These are phyloP conservation scores for Crambe crambe DNA, from an alignment of 37 sponge, comb jelly and placozoan species.

Conservation along the genomic window DNA sequence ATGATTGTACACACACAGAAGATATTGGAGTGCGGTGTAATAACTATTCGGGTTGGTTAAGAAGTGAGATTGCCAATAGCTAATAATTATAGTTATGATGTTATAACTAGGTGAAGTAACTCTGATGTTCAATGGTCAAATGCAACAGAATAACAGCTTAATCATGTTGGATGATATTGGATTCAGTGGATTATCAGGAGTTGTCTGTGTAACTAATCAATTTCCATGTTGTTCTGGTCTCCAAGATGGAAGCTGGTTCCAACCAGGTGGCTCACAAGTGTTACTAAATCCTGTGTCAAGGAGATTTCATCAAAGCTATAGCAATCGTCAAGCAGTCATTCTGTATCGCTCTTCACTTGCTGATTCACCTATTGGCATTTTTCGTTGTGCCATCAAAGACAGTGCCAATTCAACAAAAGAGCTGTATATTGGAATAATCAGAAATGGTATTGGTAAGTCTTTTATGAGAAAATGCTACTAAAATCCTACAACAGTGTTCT, in stretches of 20 bases:
- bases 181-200: too few species aligned
- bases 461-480: too few species aligned
- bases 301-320: background rate
- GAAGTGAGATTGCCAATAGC: too few species aligned
- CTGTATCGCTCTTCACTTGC: too few species aligned
- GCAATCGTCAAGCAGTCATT: background rate
- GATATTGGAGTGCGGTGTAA: too few species aligned
- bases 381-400: constrained; percentile 7
- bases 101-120: too few species aligned
- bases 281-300: background rate
- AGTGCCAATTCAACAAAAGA: background rate
- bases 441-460: too few species aligned
- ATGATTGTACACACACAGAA: too few species aligned
- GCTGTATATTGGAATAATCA: constrained; percentile 18
- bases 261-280: background rate
- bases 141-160: background rate
- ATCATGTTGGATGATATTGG: background rate
- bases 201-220: background rate
- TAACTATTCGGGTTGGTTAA: too few species aligned
- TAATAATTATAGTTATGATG: too few species aligned
- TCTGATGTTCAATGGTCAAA: background rate
- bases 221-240: background rate
- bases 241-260: background rate
- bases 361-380: background rate
- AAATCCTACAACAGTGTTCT: background rate